Percentiles rank a stretch among this genome's conserved stretches.
Evolutionary conservation across 2,113 vertebrate species (phyloP).

Genomic region (Vidua macroura): DNA sequence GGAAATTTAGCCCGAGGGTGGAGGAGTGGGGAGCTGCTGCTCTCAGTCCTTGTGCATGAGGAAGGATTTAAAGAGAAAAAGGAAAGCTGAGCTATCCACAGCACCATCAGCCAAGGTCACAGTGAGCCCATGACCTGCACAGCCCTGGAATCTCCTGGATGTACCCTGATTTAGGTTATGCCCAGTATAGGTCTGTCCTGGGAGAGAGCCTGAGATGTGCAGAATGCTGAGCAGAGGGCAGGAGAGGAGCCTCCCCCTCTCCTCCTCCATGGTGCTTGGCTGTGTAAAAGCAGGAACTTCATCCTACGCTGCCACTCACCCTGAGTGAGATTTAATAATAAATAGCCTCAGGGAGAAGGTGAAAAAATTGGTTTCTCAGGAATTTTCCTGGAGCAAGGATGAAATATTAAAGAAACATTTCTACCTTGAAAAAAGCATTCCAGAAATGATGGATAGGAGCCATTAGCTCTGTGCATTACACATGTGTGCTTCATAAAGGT

Average conservation of each 20-base stretch:
- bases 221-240: not conserved
- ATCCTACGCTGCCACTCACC: not conserved
- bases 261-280: not conserved
- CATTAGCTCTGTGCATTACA: not conserved
- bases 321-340: not conserved
- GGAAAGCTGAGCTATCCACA: not conserved
- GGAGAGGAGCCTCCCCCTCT: not conserved
- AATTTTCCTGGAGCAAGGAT: not conserved
- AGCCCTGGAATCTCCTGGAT: not conserved
- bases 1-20: not conserved
- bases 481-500: rapidly evolving
- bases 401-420: slow-evolving; percentile 42
- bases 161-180: rapidly evolving
- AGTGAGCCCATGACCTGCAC: not conserved
- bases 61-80: not conserved
- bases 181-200: not conserved
- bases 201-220: not conserved
- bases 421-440: not conserved
- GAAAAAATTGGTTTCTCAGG: not conserved
- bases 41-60: not conserved
- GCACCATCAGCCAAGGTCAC: not conserved
- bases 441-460: not conserved
- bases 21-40: not conserved
- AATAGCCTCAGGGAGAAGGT: not conserved
- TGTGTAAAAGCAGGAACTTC: not conserved